Evolutionary conservation across 2,888 invertebrate species (phyloP).

Genomic region (Periphyllus acericola): DNA sequence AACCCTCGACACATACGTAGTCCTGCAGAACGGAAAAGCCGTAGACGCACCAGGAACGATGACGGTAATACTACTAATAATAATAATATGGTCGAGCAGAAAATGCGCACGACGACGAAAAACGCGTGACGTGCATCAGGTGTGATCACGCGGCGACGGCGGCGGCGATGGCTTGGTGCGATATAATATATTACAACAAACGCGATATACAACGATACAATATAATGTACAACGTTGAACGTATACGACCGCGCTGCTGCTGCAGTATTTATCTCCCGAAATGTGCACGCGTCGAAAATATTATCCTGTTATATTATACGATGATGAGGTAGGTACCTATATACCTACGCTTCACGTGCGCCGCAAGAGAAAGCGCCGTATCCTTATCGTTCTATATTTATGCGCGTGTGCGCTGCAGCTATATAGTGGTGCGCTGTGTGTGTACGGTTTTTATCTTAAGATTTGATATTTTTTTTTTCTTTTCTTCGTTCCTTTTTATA

Average conservation of each 20-base stretch:
- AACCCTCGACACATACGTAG: not conserved
- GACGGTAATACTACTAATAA: not conserved
- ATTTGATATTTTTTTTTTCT: constrained; percentile 12
- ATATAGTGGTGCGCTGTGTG: not conserved
- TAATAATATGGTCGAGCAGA: not conserved
- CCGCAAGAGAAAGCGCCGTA: constrained; percentile 1
- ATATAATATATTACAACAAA: not conserved
- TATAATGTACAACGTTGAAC: not conserved
- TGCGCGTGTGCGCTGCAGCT: not conserved
- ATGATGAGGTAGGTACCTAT: not conserved
- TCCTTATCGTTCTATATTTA: constrained; percentile 10
- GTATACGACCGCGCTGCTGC: not conserved
- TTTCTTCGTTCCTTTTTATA: not conserved
- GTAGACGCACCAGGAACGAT: no score
- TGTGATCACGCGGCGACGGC: no score
- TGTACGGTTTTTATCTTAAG: not conserved
- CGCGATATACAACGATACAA: not conserved
- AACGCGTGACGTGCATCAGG: not conserved
- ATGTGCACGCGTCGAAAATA: not conserved
- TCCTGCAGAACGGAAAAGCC: not conserved
- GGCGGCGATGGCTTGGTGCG: not conserved
- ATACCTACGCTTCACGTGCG: not conserved
- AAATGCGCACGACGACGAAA: not conserved
- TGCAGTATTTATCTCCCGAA: not conserved
- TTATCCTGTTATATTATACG: not conserved